Percentiles rank a stretch among this genome's conserved stretches.
Evolutionary conservation across 2,797 vertebrate genomes (phyloP).

Genomic region (Cynopterus sphinx): DNA sequence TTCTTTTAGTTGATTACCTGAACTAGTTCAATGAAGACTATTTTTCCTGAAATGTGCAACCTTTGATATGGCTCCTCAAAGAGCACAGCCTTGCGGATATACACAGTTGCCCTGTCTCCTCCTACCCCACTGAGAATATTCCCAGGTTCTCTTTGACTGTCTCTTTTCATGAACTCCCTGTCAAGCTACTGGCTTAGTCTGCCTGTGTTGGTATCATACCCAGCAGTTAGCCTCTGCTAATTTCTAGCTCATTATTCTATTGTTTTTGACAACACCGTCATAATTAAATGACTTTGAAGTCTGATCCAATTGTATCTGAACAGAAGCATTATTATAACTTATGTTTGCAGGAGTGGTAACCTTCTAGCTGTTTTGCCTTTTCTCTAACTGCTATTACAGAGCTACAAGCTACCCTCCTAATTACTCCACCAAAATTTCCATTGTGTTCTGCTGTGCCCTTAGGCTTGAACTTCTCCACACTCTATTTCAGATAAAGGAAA

Average conservation of each 20-base stretch:
- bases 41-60: not conserved
- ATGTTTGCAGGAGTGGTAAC: not conserved
- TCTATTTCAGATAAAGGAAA: not conserved
- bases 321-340: not conserved
- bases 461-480: not conserved
- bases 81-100: not conserved
- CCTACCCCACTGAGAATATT: not conserved
- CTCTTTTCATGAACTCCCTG: not conserved
- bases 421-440: not conserved
- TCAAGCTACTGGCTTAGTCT: not conserved
- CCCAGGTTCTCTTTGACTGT: not conserved
- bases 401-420: not conserved
- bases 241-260: not conserved
- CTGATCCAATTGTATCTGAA: not conserved
- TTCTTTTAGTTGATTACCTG: not conserved
- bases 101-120: not conserved
- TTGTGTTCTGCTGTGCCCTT: not conserved
- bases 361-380: not conserved
- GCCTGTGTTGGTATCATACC: not conserved
- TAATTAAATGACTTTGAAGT: not conserved
- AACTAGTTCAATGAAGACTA: not conserved
- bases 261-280: not conserved
- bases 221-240: not conserved
- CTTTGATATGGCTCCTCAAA: not conserved
- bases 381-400: not conserved